These are phyloP conservation scores for Dasyprocta punctata DNA, from an alignment of 2,113 vertebrate genomes.

Conservation along the genomic window DNA sequence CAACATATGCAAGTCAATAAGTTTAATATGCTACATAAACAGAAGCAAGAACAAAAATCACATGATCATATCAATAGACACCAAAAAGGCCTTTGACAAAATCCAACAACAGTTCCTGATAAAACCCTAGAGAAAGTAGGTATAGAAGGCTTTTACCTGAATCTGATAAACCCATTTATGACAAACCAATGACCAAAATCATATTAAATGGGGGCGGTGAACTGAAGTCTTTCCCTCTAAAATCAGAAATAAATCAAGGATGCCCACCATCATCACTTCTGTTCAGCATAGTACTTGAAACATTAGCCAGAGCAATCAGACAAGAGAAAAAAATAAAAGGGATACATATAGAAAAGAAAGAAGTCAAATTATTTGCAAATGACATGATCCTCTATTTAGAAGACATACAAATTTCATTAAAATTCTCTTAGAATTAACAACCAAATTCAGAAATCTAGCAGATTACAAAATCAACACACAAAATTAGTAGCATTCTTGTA, in stretches of 20 bases:
- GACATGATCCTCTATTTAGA: neutral
- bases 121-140: neutral
- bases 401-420: neutral
- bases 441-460: neutral
- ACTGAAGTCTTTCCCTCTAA: neutral
- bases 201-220: neutral
- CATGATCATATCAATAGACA: neutral
- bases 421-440: neutral
- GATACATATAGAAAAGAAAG: neutral
- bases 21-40: neutral
- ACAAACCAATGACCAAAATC: neutral
- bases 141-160: neutral
- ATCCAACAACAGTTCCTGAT: neutral
- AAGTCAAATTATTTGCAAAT: neutral
- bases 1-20: neutral
- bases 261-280: neutral
- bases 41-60: neutral
- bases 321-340: neutral
- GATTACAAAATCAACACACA: neutral
- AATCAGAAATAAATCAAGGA: neutral
- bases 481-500: neutral
- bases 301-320: neutral
- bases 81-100: neutral
- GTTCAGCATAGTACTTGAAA: neutral
- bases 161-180: neutral